Percentiles rank a stretch among this genome's conserved stretches.
Conservation (phyloP, 2,113 vertebrate genomes). For the Callorhinus ursinus region DNA sequence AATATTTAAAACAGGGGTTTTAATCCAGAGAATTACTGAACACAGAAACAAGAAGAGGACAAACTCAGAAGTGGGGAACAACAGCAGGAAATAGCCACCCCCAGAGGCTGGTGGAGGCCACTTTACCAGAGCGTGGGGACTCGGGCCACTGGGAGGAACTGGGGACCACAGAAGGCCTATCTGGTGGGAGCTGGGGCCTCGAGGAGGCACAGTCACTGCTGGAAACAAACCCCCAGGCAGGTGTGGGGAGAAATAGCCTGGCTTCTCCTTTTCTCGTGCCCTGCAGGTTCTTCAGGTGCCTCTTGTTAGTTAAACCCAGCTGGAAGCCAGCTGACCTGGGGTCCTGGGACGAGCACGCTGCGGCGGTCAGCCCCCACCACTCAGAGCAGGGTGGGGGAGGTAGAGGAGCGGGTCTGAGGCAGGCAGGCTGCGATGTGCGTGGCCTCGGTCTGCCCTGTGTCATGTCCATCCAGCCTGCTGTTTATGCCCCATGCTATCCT, state of each 20-base stretch:
- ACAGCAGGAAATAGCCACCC: neutral
- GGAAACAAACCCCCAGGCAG: neutral
- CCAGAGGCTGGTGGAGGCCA: neutral
- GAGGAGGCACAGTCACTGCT: neutral
- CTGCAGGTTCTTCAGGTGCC: neutral
- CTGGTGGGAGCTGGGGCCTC: neutral
- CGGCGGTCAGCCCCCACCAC: neutral
- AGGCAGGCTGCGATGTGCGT: accelerated
- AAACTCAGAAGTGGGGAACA: neutral
- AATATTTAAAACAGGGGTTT: neutral
- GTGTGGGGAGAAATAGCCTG: neutral
- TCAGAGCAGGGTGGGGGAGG: neutral
- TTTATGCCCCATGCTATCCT: neutral
- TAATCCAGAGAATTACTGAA: neutral
- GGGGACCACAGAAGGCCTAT: neutral
- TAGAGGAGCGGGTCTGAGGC: neutral
- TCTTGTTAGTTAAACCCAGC: neutral
- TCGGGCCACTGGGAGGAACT: neutral
- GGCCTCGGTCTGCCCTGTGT: neutral
- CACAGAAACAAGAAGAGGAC: neutral
- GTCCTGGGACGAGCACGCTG: neutral
- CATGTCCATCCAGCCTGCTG: accelerated
- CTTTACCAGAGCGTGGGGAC: neutral
- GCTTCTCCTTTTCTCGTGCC: neutral
- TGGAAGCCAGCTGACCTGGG: neutral